phyloP scores from a whole-genome alignment of 2,888 invertebrate species.

The Hemistola chrysoprasaria region DNA sequence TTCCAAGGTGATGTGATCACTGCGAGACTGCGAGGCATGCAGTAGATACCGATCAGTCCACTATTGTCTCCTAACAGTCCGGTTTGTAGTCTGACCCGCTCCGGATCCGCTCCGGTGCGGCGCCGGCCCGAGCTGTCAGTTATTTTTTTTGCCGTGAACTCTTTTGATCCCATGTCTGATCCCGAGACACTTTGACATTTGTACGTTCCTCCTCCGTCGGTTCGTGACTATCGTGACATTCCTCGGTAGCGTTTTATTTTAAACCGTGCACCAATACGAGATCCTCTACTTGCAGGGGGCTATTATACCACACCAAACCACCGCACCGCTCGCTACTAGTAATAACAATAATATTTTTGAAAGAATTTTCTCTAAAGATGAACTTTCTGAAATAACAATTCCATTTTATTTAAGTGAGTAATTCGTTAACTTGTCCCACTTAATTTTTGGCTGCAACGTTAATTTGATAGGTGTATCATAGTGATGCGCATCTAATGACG shows the following conservation, averaged over 20 bases:
- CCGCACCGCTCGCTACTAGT: no score
- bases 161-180: slow-evolving; percentile 35
- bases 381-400: no score
- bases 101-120: slow-evolving; percentile 2
- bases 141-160: slow-evolving; percentile 31
- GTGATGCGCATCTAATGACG: no score
- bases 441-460: no score
- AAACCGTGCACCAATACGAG: slow-evolving; percentile 24
- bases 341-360: no score
- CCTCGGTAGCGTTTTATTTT: slow-evolving; percentile 29
- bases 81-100: no score
- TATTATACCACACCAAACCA: no score
- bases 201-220: slow-evolving; percentile 22
- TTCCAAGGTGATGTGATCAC: no score
- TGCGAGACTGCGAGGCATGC: neutral
- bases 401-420: no score
- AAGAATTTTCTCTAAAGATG: no score
- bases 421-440: no score
- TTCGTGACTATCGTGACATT: slow-evolving; percentile 34
- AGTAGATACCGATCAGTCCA: slow-evolving; percentile 15
- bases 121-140: slow-evolving; percentile 26
- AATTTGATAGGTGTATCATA: no score
- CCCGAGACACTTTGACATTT: slow-evolving; percentile 31
- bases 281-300: slow-evolving; percentile 5
- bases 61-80: slow-evolving; percentile 23